Percentiles rank a stretch among this genome's conserved stretches.
Evolutionary conservation across 2,888 invertebrate genomes (phyloP).

Genomic region (Rotaria sp.): DNA sequence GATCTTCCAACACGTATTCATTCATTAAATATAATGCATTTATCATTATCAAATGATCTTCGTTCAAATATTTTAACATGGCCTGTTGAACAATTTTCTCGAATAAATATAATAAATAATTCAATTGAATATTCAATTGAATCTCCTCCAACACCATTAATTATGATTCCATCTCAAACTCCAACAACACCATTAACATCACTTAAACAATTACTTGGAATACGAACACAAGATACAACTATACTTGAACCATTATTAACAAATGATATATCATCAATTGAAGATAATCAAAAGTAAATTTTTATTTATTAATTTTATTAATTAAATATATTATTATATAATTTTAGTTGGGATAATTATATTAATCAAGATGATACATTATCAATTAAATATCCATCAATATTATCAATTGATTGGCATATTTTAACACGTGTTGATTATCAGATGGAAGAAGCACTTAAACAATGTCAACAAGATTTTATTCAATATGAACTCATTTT

Average conservation of each 20-base stretch:
- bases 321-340: background rate
- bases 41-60: background rate
- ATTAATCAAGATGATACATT: background rate
- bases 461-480: background rate
- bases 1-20: background rate
- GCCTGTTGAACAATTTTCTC: background rate
- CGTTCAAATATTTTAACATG: background rate
- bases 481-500: background rate
- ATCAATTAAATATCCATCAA: background rate
- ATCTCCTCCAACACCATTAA: background rate
- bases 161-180: background rate
- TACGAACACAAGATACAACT: background rate
- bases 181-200: constrained; percentile 3
- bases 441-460: background rate
- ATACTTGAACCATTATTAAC: background rate
- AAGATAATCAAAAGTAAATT: background rate
- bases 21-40: background rate
- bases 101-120: background rate
- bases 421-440: background rate
- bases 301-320: too few species aligned
- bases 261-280: background rate
- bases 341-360: background rate
- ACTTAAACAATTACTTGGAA: background rate
- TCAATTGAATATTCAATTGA: background rate
- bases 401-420: background rate